phyloP scores from a whole-genome alignment of 2,797 vertebrate genomes.

The Acipenser oxyrinchus region DNA sequence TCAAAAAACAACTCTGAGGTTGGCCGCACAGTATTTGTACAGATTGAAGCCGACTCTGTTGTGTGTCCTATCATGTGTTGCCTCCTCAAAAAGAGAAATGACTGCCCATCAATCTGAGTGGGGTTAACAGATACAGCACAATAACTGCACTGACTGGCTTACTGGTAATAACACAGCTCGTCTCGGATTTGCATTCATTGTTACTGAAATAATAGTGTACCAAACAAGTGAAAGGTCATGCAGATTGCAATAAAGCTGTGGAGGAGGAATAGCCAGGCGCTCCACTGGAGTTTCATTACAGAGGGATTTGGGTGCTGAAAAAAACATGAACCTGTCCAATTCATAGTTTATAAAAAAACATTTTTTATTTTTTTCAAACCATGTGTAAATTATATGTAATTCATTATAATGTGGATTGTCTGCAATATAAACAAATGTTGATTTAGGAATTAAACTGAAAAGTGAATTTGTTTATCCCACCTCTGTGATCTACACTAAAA shows the following conservation, averaged over 20 bases:
- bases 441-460: too few species aligned
- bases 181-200: slow-evolving; percentile 7
- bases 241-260: background rate
- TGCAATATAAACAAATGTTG: too few species aligned
- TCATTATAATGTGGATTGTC: too few species aligned
- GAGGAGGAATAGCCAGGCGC: background rate
- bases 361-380: too few species aligned
- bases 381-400: too few species aligned
- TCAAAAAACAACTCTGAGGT: background rate
- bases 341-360: too few species aligned
- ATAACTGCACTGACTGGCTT: background rate
- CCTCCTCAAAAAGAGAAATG: background rate
- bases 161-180: slow-evolving; percentile 19
- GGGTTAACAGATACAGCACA: background rate
- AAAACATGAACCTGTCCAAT: too few species aligned
- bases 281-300: background rate
- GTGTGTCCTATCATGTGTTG: background rate
- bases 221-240: slow-evolving; percentile 15
- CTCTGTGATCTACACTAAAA: too few species aligned
- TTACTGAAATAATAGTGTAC: slow-evolving; percentile 11
- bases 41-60: background rate
- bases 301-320: background rate
- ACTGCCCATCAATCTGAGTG: background rate
- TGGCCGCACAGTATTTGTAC: background rate
- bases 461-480: too few species aligned